Base-by-base conservation (phyloP, 2,113 vertebrate species). In the Coregonus clupeaformis region DNA sequence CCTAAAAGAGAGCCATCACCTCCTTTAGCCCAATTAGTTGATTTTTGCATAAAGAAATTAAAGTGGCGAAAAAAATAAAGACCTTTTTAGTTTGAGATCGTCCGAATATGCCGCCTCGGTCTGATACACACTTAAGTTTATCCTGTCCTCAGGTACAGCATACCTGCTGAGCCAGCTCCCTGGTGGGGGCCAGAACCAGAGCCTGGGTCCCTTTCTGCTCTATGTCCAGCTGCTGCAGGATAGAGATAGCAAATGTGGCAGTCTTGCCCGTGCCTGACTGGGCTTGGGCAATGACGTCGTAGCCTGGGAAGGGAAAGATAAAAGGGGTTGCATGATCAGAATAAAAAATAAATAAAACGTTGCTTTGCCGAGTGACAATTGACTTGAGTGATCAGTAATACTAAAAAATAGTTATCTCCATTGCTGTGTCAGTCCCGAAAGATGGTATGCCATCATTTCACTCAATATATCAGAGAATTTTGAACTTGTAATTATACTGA, bases 161-260 rank as follows among this genome's bases (percentile, higher is more conserved):
- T 96, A 96, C 95, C 95, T 96, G 95, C 95, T 96, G 95, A 93
- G 95, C 95, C 91, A 96, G 94, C 94, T 96, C 95, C 94, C 95
- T 95, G 93, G 95, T 96, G 91, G 95, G 95, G 89, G 95, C 95
- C 94, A 96, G 93, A 89, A 96, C 95, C 93, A 96, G 92, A 84
- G 95, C 95, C 91, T 96, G 95, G 86, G 95, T 94, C 94, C 96
- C 95, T 93, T 95, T 95, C 94, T 95, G 95, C 92, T 96, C 95
- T 91, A 96, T 95, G 92, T 95, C 95, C 93, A 96, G 91, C 93
- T 96, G 95, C 91, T 96, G 95, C 93, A 96, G 94, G 94, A 96
- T 96, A 86, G 94, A 96, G 94, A 96, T 96, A 92, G 95, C 95
- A 95, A 96, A 96, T 89, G 95, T 96, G 92, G 95, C 95, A 84